Evolutionary conservation across 2,888 invertebrate genomes (phyloP).

Genomic region (Parnassius mnemosyne): DNA sequence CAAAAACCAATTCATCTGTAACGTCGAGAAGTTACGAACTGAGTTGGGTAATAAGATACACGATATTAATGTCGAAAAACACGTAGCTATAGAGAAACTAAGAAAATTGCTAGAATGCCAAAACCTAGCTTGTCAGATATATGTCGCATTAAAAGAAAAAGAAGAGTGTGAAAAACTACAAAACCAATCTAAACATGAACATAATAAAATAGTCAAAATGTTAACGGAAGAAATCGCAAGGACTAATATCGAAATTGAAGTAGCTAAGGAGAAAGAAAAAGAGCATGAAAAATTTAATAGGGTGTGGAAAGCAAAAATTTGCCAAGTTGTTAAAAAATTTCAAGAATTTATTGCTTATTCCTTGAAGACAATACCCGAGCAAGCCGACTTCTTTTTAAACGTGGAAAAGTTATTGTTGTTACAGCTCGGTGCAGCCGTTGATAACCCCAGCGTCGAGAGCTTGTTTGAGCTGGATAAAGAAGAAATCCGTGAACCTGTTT

Average conservation of each 20-base stretch:
- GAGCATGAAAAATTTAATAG: slow-evolving; percentile 46
- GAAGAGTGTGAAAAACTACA: slow-evolving; percentile 55
- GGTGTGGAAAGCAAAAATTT: slow-evolving; percentile 64
- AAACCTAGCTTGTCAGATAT: slow-evolving; percentile 69
- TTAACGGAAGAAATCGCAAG: slow-evolving; percentile 46
- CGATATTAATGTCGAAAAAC: slow-evolving; percentile 63
- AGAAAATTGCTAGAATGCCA: slow-evolving; percentile 56
- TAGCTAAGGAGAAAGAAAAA: slow-evolving; percentile 49
- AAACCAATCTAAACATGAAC: slow-evolving; percentile 44
- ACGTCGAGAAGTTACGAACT: slow-evolving; percentile 42
- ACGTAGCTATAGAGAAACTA: slow-evolving; percentile 58
- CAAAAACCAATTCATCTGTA: slow-evolving; percentile 49
- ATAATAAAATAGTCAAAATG: slow-evolving; percentile 50
- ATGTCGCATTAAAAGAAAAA: slow-evolving; percentile 67
- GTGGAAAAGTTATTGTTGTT: slow-evolving; percentile 68
- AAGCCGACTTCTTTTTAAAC: slow-evolving; percentile 69
- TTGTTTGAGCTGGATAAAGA: slow-evolving; percentile 50
- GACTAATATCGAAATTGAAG: slow-evolving; percentile 53
- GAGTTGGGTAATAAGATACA: slow-evolving; percentile 46
- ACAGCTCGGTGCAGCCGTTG: slow-evolving; percentile 56
- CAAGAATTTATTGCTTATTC: slow-evolving; percentile 65
- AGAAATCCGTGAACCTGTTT: slow-evolving; percentile 44
- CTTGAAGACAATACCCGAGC: slow-evolving; percentile 58
- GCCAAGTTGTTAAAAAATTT: slow-evolving; percentile 63
- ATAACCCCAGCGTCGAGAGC: slow-evolving; percentile 52